Base-by-base conservation (phyloP, 2,113 vertebrate genomes). In the Urocolius indicus region DNA sequence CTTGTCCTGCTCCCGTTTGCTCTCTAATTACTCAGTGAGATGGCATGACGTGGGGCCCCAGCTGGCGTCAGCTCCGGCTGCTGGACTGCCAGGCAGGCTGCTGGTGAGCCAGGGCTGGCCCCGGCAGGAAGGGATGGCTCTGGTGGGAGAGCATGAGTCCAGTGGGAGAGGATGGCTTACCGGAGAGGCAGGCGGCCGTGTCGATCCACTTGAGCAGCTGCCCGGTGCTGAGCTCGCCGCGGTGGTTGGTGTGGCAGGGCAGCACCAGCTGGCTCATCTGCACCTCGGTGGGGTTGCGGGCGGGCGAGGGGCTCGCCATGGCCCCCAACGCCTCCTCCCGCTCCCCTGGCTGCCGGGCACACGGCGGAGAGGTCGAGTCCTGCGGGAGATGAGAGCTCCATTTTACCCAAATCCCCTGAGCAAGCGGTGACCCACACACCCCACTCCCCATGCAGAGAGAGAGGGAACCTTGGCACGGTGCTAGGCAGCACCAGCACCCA, bases 201-300 rank as follows among this genome's bases (percentile, higher is more conserved):
- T 99, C 99, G 65, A 99, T 99, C 99, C 99, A 99, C 79, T 99
- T 99, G 71, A 99, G 99, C 97, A 99, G 98, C 98, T 99, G 99
- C 10, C 99, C 99, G 0, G 97, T 91, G 48, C 99, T 99, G 96
- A 99, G 98, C 95, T 99, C 98, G 0, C 98, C 98, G 0, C 98
- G 98, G 97, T 99, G 99, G 97, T 99, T 99, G 89, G 99, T 98
- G 69, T 99, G 99, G 94, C 98, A 99, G 13, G 99, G 99, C 97
- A 99, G 98, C 93, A 99, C 99, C 38, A 99, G 98, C 97, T 99
- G 99, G 96, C 98, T 99, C 99, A 99, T 99, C 98, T 99, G 99
- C 67, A 99, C 98, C 97, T 99, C 99, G 0, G 99, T 99, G 88
- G 98, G 98, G 96, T 99, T 99, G 84, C 97, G 97, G 94, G 49